Evolutionary conservation across 2,888 invertebrate species (phyloP).

Genomic region (Entomobrya multifasciata): DNA sequence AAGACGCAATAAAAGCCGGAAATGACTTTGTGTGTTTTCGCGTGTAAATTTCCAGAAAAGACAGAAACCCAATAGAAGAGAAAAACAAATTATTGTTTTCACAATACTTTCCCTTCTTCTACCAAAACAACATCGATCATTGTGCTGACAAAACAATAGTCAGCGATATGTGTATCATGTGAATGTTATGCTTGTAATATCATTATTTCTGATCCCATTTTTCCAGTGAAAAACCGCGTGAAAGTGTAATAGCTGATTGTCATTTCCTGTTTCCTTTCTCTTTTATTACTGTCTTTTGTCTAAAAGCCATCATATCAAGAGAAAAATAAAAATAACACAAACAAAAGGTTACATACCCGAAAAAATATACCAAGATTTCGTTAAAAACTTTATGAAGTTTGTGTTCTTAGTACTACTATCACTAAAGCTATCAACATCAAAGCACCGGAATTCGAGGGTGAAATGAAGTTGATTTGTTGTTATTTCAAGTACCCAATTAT

Average conservation of each 20-base stretch:
- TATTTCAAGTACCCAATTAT: constrained; percentile 64
- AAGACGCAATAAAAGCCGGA: constrained; percentile 47
- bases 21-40: constrained; percentile 15
- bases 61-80: constrained; percentile 5
- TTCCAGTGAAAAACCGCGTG: constrained; percentile 36
- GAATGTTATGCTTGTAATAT: neutral
- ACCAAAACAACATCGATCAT: neutral
- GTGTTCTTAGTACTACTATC: constrained; percentile 40
- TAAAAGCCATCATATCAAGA: neutral
- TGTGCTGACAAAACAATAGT: neutral
- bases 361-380: too few relatives aligned
- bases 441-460: constrained; percentile 30
- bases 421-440: constrained; percentile 6
- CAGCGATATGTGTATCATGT: too few relatives aligned
- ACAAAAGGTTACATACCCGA: too few relatives aligned
- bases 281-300: constrained; percentile 32
- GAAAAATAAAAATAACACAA: neutral
- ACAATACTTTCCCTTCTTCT: neutral
- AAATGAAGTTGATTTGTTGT: constrained; percentile 53
- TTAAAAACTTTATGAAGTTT: too few relatives aligned
- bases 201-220: neutral
- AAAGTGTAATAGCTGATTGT: constrained; percentile 58
- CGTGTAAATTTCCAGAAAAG: neutral
- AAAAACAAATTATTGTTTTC: neutral
- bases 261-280: neutral